Evolutionary conservation across 2,113 vertebrate species (phyloP).

Genomic region (Mystacornis crossleyi): DNA sequence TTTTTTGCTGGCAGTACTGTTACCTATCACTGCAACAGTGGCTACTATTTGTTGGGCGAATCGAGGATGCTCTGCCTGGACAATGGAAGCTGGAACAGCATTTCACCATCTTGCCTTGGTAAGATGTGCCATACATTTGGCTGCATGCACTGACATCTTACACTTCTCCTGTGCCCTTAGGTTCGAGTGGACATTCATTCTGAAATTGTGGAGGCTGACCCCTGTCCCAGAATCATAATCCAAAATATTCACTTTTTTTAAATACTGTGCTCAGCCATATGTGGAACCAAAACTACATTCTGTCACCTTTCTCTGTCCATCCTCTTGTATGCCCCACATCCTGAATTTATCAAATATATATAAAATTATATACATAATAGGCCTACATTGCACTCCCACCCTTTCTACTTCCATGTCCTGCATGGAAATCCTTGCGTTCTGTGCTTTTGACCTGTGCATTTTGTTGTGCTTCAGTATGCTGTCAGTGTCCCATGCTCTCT

Average conservation of each 20-base stretch:
- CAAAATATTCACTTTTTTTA: neutral
- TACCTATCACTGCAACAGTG: conserved; percentile 89
- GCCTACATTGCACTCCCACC: neutral
- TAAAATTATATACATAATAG: neutral
- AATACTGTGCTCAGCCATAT: neutral
- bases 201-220: neutral
- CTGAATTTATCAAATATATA: neutral
- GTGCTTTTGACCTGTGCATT: neutral
- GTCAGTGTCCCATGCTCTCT: neutral
- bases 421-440: neutral
- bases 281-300: neutral
- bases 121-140: neutral
- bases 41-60: conserved; percentile 93
- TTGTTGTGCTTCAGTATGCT: neutral
- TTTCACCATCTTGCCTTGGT: conserved; percentile 91
- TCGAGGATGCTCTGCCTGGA: conserved; percentile 88
- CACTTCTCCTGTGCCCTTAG: neutral
- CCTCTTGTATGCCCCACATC: neutral
- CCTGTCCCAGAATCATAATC: neutral
- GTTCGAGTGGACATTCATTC: neutral
- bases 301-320: neutral
- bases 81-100: conserved; percentile 90
- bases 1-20: conserved; percentile 86
- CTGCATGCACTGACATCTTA: neutral
- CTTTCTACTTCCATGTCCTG: neutral